phyloP scores from a whole-genome alignment of 2,797 vertebrate species.

The Pangasius djambal region DNA sequence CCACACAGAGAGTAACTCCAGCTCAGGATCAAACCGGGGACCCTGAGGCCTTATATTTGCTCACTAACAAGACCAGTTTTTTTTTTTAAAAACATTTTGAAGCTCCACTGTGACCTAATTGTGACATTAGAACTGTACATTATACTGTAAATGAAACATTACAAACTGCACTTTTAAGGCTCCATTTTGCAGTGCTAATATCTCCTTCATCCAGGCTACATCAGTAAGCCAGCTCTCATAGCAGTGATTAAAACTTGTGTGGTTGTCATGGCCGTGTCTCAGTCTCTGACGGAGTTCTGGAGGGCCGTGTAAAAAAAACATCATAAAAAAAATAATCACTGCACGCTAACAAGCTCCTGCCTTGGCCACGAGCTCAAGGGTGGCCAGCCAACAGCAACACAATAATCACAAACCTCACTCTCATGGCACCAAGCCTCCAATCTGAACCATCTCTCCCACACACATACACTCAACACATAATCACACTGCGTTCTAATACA shows the following conservation, averaged over 20 bases:
- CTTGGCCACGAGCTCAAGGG: not conserved
- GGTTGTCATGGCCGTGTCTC: not conserved
- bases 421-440: not conserved
- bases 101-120: too few relatives aligned
- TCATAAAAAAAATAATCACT: not conserved
- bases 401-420: conserved; percentile 22
- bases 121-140: too few relatives aligned
- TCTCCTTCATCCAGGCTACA: not conserved
- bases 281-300: not conserved
- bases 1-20: not conserved
- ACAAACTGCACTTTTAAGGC: too few relatives aligned
- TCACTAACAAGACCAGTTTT: not conserved
- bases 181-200: not conserved
- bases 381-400: conserved; percentile 25
- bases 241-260: not conserved
- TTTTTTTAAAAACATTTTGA: too few relatives aligned
- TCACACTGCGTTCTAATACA: conserved; percentile 1
- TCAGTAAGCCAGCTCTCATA: not conserved
- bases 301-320: not conserved
- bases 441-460: not conserved
- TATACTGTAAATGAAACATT: too few relatives aligned
- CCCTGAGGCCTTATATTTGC: not conserved
- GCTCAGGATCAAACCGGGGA: not conserved
- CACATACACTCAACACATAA: not conserved
- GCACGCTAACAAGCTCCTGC: conserved; percentile 12